Base-by-base conservation (phyloP, 2,113 vertebrate species). In the Columbina picui region DNA sequence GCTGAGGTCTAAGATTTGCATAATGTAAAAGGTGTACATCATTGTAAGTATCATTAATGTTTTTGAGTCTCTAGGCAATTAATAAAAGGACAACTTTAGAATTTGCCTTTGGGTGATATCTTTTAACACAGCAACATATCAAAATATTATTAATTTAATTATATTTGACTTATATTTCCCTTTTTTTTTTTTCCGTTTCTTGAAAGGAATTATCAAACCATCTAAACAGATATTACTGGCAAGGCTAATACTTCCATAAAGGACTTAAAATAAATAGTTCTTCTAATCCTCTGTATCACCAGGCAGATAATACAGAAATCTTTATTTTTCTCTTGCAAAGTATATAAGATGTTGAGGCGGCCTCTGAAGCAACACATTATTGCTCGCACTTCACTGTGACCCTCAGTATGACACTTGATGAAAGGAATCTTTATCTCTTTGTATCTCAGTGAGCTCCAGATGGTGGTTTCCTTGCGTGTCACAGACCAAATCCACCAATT, bases 61-160 rank as follows among this genome's bases (percentile, higher is more conserved):
- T 89, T 96, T 97, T 93, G 67, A 90, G 60, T 96, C 93, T 90
- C 93, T 91, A 53, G 96, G 97, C 94, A 91, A 81, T 63, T 96
- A 97, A 94, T 97, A 74, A 97, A 97, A 97, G n/a, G 30, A 81
- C 41, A 93, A 55, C 92, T 97, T 97, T 79, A 84, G 94, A 95
- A 93, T 95, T 96, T 22, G 57, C 94, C 93, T 94, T 96, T 94
- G 89, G 82, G 82, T 96, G 91, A 73, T 96, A 71, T 90, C 32
- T 41, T 53, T 94, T 96, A 92, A 88, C 49, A 39, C 59, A 90
- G 77, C 67, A 78, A 73, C 34, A 26, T 84, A 81, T 96, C 59
- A 94, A 96, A 96, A 93, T 89, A 55, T 32, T 49, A 53, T 75
- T 63, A 61, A n/a, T 97, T 95, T 96, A 93, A 97, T 94, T 97